Evolutionary conservation across 2,888 invertebrate species (phyloP), one percentile per base, ranked within the genome.

Genomic region (Acleris sparsana): DNA sequence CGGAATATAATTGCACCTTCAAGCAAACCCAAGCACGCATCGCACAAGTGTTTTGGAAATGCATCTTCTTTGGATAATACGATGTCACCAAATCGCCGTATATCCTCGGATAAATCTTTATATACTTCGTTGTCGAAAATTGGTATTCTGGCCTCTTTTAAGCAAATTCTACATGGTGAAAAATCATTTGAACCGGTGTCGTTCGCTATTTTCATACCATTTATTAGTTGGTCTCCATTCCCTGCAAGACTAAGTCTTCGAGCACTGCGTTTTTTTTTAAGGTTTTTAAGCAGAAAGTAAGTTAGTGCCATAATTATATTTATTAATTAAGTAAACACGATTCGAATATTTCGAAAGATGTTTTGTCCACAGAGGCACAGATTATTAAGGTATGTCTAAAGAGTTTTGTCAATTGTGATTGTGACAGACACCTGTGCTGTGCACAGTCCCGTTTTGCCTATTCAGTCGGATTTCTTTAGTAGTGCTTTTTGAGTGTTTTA

Each of bases 111-210:
- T 51, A 87, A 70, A 56, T 85, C 76, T 18, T 70, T 67, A 1
- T 69, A 51, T 29, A 69, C 64, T 17, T 78, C 70, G 9, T 71
- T 62, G 3, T 69, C 72, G 64, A 75, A 84, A 63, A 90, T 87
- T 20, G 80, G 73, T 63, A 82, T 73, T 4, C 62, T 68, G n/a
- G 83, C 89, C 20, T 77, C 67, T 66, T 83, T 76, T 25, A 89
- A 73, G 76, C 90, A 91, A 53, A 88, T 75, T 70, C 90, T 80
- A 72, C 91, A 89, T 18, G 68, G 73, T 39, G 64, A 67, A 11
- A 13, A 25, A 49, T 29, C 18, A 39, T 33, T 20, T 20, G 66
- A 29, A 22, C 64, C 69, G n/a, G 18, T 43, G 52, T 55, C 55
- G 16, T 5, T 60, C 20, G n/a, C 25, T 7, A 17, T 25, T 44